These are phyloP conservation scores for Pedionomus torquatus DNA, from an alignment of 2,113 vertebrate species.

Conservation along the genomic window DNA sequence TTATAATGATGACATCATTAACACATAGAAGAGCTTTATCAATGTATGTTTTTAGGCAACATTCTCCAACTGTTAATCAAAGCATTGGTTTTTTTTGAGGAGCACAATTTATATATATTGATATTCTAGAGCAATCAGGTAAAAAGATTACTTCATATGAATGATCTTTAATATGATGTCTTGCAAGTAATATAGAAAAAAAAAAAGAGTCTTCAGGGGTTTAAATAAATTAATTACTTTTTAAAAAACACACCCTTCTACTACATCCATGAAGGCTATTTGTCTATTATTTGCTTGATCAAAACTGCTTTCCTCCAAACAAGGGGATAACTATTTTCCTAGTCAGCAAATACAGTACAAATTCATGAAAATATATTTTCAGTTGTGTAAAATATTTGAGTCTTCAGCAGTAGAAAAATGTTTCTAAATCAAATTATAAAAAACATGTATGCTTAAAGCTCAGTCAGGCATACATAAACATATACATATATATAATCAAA, in stretches of 20 bases:
- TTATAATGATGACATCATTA: not conserved
- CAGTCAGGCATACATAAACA: not conserved
- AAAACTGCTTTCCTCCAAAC: not conserved
- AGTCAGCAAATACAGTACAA: not conserved
- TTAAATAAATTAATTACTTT: not conserved
- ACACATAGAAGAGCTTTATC: not conserved
- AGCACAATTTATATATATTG: not conserved
- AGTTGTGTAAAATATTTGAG: not conserved
- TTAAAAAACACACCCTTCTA: not conserved
- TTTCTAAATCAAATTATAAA: not conserved
- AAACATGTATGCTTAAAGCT: not conserved
- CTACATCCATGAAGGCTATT: not conserved
- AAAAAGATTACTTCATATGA: not conserved
- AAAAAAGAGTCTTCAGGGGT: not conserved
- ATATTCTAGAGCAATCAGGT: not conserved
- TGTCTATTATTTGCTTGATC: not conserved
- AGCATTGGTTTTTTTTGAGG: not conserved
- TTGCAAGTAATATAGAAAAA: not conserved
- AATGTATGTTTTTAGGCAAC: not conserved
- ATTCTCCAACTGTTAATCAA: not conserved
- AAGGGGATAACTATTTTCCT: not conserved
- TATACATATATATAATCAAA: not conserved
- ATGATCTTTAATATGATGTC: not conserved
- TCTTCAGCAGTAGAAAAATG: not conserved
- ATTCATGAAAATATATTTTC: not conserved